Evolutionary conservation across 2,797 vertebrate genomes (phyloP), one percentile per base, ranked within the genome.

Genomic region (Lepus oiostolus): DNA sequence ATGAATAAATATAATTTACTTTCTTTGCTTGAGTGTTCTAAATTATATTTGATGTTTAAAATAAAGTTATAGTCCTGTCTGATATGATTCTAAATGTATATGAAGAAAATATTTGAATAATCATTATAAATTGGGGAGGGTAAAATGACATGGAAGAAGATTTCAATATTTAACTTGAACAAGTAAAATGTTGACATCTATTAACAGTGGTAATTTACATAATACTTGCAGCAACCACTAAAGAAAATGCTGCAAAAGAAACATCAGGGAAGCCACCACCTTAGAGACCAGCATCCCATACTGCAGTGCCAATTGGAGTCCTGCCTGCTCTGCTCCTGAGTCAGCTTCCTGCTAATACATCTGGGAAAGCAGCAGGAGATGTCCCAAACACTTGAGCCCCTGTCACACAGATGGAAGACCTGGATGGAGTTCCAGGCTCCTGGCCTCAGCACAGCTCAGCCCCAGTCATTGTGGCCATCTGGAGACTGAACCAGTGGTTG

Each of bases 131-230:
- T 3, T 60, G 17, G 7, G 26, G 17, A 79, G 7, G n/a, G 1
- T 85, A 92, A 88, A 22, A 22, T 30, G 38, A 85, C n/a, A 71
- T 77, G 81, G 91, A 52, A 21, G 21, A 68, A 93, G n/a, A 72
- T 94, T 92, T 81, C n/a, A 58, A 50, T 87, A 38, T 14, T 76
- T 87, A 76, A 60, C 10, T 92, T 77, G 22, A 83, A 68, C 52
- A 28, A 54, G 70, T 90, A 84, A 93, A 93, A 77, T 71, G 52
- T 68, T 62, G 26, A 52, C 2, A 72, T 60, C 21, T 52, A 21
- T 47, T 67, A 62, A 72, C 12, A 74, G 14, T 54, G 5, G 14
- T 72, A 93, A 30, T n/a, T 79, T 82, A 71, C 42, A 52, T 67
- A 79, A 88, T 83, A 60, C n/a, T 42, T 77, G 16, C 13, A 58